A percentile compares a stretch with the other conserved stretches of the same genome.
These are phyloP conservation scores for Protodeltote pygarga DNA, from an alignment of 2,888 invertebrate species.

Conservation along the genomic window DNA sequence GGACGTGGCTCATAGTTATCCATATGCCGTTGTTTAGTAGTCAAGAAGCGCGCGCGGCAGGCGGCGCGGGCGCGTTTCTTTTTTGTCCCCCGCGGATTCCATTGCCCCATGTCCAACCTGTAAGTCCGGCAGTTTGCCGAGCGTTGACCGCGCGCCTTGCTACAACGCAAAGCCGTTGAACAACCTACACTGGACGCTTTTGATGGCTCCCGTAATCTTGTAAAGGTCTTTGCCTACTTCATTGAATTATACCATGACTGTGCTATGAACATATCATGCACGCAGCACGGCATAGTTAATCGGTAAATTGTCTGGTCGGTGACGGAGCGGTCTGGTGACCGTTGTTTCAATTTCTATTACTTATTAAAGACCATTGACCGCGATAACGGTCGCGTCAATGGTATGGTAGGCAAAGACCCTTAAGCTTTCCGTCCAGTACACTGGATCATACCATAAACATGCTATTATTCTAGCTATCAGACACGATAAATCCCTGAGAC, in stretches of 20 bases:
- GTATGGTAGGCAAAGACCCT: too few species aligned
- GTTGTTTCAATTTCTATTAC: too few species aligned
- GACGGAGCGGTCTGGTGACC: background rate
- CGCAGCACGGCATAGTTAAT: too few species aligned
- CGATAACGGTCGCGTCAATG: too few species aligned
- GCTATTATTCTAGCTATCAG: too few species aligned
- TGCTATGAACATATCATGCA: constrained; percentile 1
- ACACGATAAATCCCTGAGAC: too few species aligned
- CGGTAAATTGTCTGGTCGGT: background rate
- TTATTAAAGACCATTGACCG: too few species aligned
- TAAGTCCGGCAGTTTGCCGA: constrained; percentile 85
- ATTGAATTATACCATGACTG: constrained; percentile 8
- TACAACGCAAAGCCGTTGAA: constrained; percentile 74
- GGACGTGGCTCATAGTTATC: constrained; percentile 41
- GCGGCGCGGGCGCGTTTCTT: constrained; percentile 73
- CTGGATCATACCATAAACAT: too few species aligned
- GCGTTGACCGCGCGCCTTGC: constrained; percentile 82
- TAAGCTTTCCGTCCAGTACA: too few species aligned
- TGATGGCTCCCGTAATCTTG: constrained; percentile 63
- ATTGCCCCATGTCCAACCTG: constrained; percentile 84
- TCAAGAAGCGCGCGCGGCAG: constrained; percentile 66
- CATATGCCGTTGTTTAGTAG: constrained; percentile 69
- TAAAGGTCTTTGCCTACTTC: constrained; percentile 37
- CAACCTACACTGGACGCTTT: constrained; percentile 74
- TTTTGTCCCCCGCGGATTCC: constrained; percentile 84